Evolutionary conservation across 2,113 vertebrate species (phyloP).

Genomic region (Corvus moneduloides): DNA sequence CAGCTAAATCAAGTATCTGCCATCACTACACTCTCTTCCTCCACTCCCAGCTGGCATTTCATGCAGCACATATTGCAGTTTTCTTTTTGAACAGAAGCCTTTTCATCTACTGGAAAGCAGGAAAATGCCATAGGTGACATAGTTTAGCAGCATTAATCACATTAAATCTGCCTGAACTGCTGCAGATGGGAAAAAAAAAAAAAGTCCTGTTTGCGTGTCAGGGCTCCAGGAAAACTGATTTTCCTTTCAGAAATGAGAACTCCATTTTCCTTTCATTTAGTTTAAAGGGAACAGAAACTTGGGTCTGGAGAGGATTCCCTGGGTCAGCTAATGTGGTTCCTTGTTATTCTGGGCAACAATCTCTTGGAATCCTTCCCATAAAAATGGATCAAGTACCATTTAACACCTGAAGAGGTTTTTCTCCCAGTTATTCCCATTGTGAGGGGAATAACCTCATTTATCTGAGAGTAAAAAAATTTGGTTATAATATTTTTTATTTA

Average conservation of each 20-base stretch:
- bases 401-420: background rate
- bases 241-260: background rate
- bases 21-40: constrained; percentile 30
- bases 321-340: background rate
- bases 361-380: background rate
- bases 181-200: background rate
- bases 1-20: constrained; percentile 58
- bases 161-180: constrained; percentile 38
- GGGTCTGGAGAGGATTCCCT: background rate
- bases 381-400: background rate
- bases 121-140: constrained; percentile 59
- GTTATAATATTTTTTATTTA: background rate
- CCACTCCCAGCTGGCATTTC: constrained; percentile 60
- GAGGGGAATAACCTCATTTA: background rate
- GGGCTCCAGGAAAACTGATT: background rate
- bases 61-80: constrained; percentile 65
- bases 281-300: background rate
- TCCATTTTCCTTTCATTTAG: background rate
- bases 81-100: constrained; percentile 50
- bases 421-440: background rate
- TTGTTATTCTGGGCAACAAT: background rate
- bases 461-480: background rate
- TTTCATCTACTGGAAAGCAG: constrained; percentile 59
- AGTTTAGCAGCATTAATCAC: constrained; percentile 50
- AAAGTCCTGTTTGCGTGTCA: background rate